A percentile compares a stretch with the other conserved stretches of the same genome.
Evolutionary conservation across 2,888 invertebrate species (phyloP).

Genomic region (Rotaria macrura): DNA sequence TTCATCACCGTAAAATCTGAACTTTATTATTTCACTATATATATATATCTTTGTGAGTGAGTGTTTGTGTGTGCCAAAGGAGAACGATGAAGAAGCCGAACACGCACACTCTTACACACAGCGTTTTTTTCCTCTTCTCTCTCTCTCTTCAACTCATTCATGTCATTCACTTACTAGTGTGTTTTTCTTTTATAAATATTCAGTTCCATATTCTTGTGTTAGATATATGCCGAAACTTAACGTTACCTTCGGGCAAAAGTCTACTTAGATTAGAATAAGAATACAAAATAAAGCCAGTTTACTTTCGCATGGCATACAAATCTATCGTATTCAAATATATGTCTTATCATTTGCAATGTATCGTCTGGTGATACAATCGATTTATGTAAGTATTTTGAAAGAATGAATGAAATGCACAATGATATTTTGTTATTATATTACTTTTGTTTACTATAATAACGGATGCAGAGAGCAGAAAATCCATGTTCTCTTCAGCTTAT

Average conservation of each 20-base stretch:
- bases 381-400: neutral
- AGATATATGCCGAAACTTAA: neutral
- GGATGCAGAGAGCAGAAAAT: neutral
- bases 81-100: neutral
- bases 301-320: neutral
- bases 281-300: neutral
- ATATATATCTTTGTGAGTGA: neutral
- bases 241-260: neutral
- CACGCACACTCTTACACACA: neutral
- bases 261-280: neutral
- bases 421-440: neutral
- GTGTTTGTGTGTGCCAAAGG: neutral
- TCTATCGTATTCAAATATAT: neutral
- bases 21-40: neutral
- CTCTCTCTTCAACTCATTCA: neutral
- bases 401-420: neutral
- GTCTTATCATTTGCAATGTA: constrained; percentile 4
- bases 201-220: neutral
- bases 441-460: neutral
- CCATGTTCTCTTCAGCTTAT: neutral
- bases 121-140: neutral
- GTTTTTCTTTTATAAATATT: neutral
- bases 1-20: neutral
- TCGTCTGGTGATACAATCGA: neutral
- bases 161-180: neutral